Percentiles rank a stretch among this genome's conserved stretches.
phyloP scores from a whole-genome alignment of 2,797 vertebrate species.

The Scleropages formosus region DNA sequence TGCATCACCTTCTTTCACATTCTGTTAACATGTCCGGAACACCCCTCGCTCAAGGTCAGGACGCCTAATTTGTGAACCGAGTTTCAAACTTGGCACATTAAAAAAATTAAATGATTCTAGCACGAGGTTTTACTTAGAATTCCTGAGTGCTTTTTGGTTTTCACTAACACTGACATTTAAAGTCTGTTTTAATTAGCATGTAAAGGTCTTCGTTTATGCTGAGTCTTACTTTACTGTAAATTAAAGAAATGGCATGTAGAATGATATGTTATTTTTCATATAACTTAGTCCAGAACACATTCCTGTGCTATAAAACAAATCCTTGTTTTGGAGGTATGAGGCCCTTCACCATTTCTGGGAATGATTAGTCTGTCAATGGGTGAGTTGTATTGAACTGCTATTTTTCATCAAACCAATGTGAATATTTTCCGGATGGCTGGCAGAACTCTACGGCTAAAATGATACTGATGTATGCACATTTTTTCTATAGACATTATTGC shows the following conservation, averaged over 20 bases:
- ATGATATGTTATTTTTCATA: background rate
- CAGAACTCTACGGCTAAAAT: background rate
- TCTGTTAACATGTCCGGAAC: no score
- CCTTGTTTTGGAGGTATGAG: background rate
- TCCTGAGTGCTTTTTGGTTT: background rate
- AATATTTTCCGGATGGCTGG: background rate
- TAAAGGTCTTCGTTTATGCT: background rate
- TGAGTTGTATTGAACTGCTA: background rate
- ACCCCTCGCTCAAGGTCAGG: background rate
- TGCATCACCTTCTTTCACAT: no score
- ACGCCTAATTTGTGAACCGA: background rate
- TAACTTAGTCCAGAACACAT: constrained; percentile 7
- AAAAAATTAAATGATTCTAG: background rate
- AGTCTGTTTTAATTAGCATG: background rate
- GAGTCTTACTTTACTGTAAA: background rate
- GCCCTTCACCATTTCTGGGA: background rate
- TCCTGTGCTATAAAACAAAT: constrained; percentile 8
- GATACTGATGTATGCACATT: background rate
- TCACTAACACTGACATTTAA: background rate
- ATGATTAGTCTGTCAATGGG: background rate
- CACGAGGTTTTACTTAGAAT: background rate
- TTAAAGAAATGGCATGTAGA: background rate
- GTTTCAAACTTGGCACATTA: background rate
- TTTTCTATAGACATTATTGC: background rate
- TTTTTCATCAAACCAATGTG: background rate